phyloP scores from a whole-genome alignment of 2,888 invertebrate genomes.

The Abscondita cerata region DNA sequence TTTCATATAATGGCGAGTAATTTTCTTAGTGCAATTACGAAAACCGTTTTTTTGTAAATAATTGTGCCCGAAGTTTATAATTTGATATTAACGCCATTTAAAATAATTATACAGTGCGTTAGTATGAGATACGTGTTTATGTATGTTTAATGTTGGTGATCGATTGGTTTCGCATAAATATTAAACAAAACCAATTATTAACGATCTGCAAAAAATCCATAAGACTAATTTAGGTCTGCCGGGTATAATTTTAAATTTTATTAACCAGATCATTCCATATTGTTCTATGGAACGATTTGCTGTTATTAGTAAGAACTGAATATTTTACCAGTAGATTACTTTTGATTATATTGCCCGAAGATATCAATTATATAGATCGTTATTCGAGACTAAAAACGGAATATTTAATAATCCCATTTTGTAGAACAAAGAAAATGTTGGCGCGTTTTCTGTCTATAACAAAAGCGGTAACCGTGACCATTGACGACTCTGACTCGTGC shows the following conservation, averaged over 20 bases:
- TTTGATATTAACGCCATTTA: conserved; percentile 12
- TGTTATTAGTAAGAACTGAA: conserved; percentile 53
- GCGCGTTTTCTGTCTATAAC: conserved; percentile 27
- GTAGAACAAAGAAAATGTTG: conserved; percentile 54
- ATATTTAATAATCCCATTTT: conserved; percentile 56
- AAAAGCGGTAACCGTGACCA: conserved; percentile 16
- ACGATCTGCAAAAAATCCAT: conserved; percentile 16
- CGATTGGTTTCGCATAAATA: conserved; percentile 13
- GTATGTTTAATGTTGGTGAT: conserved; percentile 4
- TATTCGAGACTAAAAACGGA: conserved; percentile 58
- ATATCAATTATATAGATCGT: conserved; percentile 61
- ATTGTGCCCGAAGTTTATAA: neutral
- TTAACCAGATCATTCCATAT: conserved; percentile 56
- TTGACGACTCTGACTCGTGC: conserved; percentile 12
- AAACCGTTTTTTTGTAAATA: neutral
- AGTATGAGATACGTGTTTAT: conserved; percentile 4
- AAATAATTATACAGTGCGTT: conserved; percentile 7
- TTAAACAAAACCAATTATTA: conserved; percentile 15
- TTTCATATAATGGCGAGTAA: neutral
- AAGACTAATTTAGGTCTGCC: conserved; percentile 35
- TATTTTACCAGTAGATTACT: conserved; percentile 58
- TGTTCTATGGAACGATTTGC: conserved; percentile 55
- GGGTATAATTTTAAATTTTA: conserved; percentile 55
- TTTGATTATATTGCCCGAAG: conserved; percentile 58
- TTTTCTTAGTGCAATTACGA: neutral